Conservation (phyloP, 2,888 invertebrate genomes). For the Clepsis dumicolana region DNA sequence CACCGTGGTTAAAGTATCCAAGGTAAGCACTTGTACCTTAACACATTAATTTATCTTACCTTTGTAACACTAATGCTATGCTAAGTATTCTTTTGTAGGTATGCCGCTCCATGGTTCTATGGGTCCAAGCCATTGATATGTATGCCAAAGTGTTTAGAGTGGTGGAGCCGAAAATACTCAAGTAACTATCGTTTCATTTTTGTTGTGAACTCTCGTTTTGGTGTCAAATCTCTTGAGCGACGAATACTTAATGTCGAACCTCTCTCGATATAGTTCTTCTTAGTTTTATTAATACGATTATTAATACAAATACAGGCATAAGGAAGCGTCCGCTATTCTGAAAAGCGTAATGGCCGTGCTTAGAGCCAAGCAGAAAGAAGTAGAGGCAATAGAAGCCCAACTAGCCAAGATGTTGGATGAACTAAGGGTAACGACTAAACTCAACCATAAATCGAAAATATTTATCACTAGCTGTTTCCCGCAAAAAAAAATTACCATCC, state of each 20-base stretch:
- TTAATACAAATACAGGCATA: slow-evolving; percentile 85
- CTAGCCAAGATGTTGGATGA: slow-evolving; percentile 90
- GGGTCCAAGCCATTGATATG: slow-evolving; percentile 96
- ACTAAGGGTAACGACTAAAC: slow-evolving; percentile 86
- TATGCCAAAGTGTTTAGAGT: slow-evolving; percentile 95
- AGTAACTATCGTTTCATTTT: slow-evolving; percentile 78
- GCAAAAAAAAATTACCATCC: too few relatives aligned
- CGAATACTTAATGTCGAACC: too few relatives aligned
- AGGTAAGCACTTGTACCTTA: slow-evolving; percentile 54
- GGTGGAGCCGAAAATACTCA: slow-evolving; percentile 95
- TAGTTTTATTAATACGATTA: too few relatives aligned
- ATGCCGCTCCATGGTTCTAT: slow-evolving; percentile 95
- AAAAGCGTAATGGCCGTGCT: slow-evolving; percentile 91
- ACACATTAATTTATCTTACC: neutral
- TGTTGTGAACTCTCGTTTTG: slow-evolving; percentile 8
- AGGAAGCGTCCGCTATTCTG: slow-evolving; percentile 92
- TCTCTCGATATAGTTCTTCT: too few relatives aligned
- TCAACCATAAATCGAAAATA: neutral
- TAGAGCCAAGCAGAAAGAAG: slow-evolving; percentile 92
- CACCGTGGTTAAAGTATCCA: slow-evolving; percentile 90
- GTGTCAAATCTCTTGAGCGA: too few relatives aligned
- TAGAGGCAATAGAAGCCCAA: slow-evolving; percentile 93
- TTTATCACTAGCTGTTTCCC: too few relatives aligned
- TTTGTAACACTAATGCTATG: neutral
- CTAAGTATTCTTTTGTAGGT: slow-evolving; percentile 88